Conservation (phyloP, 2,113 vertebrate genomes). For the Chaenogobius annularis region DNA sequence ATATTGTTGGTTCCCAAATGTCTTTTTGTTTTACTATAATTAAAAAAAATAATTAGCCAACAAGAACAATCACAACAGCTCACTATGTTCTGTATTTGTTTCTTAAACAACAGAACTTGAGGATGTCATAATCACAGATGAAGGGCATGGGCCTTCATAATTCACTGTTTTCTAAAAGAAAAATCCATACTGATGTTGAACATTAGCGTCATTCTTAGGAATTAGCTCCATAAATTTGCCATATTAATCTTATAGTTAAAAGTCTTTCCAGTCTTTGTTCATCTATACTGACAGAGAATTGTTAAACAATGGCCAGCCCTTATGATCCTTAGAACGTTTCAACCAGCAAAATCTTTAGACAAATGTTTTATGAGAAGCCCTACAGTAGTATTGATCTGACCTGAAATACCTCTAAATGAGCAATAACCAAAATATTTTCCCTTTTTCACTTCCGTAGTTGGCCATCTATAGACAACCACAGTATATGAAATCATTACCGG, state of each 20-base stretch:
- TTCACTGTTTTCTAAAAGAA: too few relatives aligned
- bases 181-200: too few relatives aligned
- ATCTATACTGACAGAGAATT: too few relatives aligned
- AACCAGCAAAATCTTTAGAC: neutral
- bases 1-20: slow-evolving; percentile 37
- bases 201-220: too few relatives aligned
- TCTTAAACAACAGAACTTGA: slow-evolving; percentile 16
- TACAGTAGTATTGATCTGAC: neutral
- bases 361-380: neutral
- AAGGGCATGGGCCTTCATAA: too few relatives aligned
- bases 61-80: slow-evolving; percentile 27
- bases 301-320: too few relatives aligned
- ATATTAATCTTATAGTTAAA: too few relatives aligned
- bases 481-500: slow-evolving; percentile 24
- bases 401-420: neutral
- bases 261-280: too few relatives aligned
- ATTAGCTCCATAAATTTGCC: too few relatives aligned
- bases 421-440: neutral
- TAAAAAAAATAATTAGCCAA: slow-evolving; percentile 65
- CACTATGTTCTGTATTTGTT: slow-evolving; percentile 37
- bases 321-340: neutral
- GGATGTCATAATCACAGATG: too few relatives aligned
- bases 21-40: slow-evolving; percentile 37
- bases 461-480: slow-evolving; percentile 17
- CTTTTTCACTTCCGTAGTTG: neutral